A percentile compares a stretch with the other conserved stretches of the same genome.
phyloP scores from a whole-genome alignment of 2,888 invertebrate species.

The Lithophane semibrunnea region DNA sequence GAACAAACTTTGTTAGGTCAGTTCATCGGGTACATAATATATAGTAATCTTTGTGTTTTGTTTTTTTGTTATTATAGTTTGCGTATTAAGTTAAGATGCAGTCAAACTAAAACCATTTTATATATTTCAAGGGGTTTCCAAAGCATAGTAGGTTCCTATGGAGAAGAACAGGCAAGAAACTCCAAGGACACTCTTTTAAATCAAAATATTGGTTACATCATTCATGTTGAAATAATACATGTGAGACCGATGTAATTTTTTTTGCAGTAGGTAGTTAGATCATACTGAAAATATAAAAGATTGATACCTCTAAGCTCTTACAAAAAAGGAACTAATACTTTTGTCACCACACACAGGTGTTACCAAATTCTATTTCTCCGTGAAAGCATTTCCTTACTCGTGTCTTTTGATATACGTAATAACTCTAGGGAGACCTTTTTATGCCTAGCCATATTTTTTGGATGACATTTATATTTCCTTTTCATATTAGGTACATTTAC shows the following conservation, averaged over 20 bases:
- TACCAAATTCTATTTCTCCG: background rate
- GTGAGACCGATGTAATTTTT: too few species aligned
- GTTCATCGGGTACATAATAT: background rate
- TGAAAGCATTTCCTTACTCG: conserved; percentile 8
- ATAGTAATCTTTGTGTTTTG: background rate
- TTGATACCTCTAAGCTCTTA: too few species aligned
- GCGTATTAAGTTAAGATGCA: background rate
- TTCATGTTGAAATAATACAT: too few species aligned
- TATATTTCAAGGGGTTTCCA: too few species aligned
- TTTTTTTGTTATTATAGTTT: background rate
- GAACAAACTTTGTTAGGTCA: conserved; percentile 7
- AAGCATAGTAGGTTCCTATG: too few species aligned
- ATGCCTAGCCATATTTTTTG: background rate
- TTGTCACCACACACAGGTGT: too few species aligned
- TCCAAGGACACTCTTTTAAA: too few species aligned
- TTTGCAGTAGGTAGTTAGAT: too few species aligned
- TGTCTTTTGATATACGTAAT: conserved; percentile 25
- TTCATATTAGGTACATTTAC: background rate
- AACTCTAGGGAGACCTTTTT: conserved; percentile 14
- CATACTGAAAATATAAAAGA: background rate
- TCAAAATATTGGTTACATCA: too few species aligned
- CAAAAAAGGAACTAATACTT: background rate
- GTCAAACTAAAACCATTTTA: too few species aligned
- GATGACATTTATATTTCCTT: conserved; percentile 18
- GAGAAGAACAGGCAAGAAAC: too few species aligned